These are phyloP conservation scores for Tachycineta bicolor DNA, from an alignment of 2,113 vertebrate genomes.

Conservation along the genomic window DNA sequence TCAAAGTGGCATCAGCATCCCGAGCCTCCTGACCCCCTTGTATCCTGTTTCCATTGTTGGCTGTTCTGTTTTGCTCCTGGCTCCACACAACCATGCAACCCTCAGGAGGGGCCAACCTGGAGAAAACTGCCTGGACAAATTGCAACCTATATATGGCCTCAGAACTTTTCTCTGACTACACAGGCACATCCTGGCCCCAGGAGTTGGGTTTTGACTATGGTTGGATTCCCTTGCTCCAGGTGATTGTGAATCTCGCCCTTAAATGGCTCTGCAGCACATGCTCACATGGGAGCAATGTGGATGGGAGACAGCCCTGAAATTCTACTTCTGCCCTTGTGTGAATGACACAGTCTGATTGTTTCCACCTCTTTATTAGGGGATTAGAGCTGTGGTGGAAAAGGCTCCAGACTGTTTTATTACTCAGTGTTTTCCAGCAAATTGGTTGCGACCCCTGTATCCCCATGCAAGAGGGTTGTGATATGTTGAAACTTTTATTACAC, in stretches of 20 bases:
- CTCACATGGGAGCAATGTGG: not conserved
- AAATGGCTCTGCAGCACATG: not conserved
- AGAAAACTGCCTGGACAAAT: not conserved
- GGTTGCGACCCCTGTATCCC: not conserved
- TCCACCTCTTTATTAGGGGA: not conserved
- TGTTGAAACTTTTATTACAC: conserved; percentile 47
- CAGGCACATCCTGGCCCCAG: not conserved
- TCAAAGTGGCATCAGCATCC: not conserved
- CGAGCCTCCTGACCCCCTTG: not conserved
- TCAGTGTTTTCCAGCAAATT: not conserved
- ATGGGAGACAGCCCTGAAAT: not conserved
- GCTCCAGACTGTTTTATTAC: conserved; percentile 9
- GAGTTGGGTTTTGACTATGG: not conserved
- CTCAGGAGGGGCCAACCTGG: not conserved
- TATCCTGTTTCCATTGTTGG: not conserved
- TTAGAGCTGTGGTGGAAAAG: conserved; percentile 1
- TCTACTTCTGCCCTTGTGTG: not conserved
- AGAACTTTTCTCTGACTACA: not conserved
- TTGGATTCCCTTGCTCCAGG: not conserved
- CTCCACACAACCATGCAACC: not conserved
- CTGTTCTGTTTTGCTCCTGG: not conserved
- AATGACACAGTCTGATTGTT: not conserved
- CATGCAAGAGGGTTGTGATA: not conserved
- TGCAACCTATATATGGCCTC: not conserved
- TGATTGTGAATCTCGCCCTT: not conserved